These are phyloP conservation scores for Oscheius sp. DNA, from an alignment of 2,888 invertebrate species.

Conservation along the genomic window DNA sequence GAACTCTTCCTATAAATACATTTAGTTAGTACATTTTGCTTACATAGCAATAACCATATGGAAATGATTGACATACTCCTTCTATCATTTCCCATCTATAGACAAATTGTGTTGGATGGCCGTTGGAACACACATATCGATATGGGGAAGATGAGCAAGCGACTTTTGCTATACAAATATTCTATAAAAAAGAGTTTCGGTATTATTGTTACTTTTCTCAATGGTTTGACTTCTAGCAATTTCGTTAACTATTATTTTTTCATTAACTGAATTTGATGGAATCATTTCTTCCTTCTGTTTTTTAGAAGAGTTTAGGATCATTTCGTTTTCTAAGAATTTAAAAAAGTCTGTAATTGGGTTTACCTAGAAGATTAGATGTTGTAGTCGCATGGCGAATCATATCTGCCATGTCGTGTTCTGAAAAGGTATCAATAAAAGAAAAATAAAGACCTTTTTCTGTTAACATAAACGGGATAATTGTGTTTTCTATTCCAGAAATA, in stretches of 20 bases:
- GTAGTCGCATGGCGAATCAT: too few relatives aligned
- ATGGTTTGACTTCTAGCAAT: too few relatives aligned
- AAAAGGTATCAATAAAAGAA: too few relatives aligned
- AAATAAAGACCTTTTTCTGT: too few relatives aligned
- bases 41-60: slow-evolving; percentile 49
- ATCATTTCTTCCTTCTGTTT: too few relatives aligned
- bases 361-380: too few relatives aligned
- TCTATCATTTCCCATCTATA: slow-evolving; percentile 48
- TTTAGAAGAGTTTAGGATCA: too few relatives aligned
- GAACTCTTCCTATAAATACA: slow-evolving; percentile 34
- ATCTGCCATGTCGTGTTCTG: neutral
- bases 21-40: neutral
- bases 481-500: too few relatives aligned
- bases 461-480: too few relatives aligned
- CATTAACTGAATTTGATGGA: too few relatives aligned
- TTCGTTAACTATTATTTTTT: neutral
- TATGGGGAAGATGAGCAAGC: slow-evolving; percentile 35
- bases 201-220: slow-evolving; percentile 10
- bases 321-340: too few relatives aligned
- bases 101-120: slow-evolving; percentile 44
- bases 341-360: too few relatives aligned
- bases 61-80: slow-evolving; percentile 43
- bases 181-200: neutral
- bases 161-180: slow-evolving; percentile 26
- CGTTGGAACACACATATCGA: slow-evolving; percentile 33